These are phyloP conservation scores for Hiodon tergisus DNA, from an alignment of 2,113 vertebrate genomes.

Conservation along the genomic window DNA sequence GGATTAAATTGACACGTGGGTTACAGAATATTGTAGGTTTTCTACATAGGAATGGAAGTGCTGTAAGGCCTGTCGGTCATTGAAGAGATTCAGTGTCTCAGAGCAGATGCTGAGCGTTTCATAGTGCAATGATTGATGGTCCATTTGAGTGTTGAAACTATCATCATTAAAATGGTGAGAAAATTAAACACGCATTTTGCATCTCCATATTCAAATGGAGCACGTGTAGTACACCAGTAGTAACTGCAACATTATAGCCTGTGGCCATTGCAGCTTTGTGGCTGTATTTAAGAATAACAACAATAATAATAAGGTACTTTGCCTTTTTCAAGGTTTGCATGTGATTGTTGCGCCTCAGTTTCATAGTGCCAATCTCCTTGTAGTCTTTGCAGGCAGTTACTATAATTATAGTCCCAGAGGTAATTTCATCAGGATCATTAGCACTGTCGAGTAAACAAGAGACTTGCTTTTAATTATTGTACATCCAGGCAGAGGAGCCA, in stretches of 20 bases:
- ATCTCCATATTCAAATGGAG: background rate
- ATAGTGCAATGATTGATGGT: too few species aligned
- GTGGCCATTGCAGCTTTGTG: background rate
- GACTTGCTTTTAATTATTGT: conserved; percentile 76
- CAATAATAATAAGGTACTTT: background rate
- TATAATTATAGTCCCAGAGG: conserved; percentile 80
- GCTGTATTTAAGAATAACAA: background rate
- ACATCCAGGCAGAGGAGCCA: conserved; percentile 70
- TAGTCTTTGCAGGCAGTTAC: conserved; percentile 64
- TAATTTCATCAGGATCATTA: conserved; percentile 83
- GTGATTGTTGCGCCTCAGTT: conserved; percentile 33
- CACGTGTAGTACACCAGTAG: background rate
- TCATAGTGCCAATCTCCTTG: conserved; percentile 42
- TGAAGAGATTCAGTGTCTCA: background rate
- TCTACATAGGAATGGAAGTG: background rate
- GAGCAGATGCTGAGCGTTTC: too few species aligned
- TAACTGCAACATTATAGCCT: background rate
- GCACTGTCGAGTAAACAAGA: conserved; percentile 80
- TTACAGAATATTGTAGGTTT: too few species aligned
- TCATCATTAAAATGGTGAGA: background rate
- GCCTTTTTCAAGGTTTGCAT: background rate
- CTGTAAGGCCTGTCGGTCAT: background rate
- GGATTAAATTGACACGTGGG: background rate
- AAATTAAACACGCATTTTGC: background rate
- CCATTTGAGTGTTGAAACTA: too few species aligned